Evolutionary conservation across 2,113 vertebrate genomes (phyloP).

Genomic region (Pampusana beccarii): DNA sequence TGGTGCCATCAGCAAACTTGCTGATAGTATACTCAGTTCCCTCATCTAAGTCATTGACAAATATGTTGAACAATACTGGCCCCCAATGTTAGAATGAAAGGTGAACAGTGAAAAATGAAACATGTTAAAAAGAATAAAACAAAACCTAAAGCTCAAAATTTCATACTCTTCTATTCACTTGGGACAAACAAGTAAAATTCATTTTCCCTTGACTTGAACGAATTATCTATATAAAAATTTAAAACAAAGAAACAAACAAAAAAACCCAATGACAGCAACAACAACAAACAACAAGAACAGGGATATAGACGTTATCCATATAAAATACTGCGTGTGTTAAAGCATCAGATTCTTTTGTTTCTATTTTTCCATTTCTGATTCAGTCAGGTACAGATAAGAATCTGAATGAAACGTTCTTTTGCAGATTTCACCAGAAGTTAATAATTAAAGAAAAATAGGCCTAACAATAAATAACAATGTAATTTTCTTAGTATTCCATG

Average conservation of each 20-base stretch:
- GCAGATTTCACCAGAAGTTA: background rate
- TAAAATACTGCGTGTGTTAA: background rate
- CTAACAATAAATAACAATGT: background rate
- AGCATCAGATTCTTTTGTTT: background rate
- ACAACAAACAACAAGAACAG: background rate
- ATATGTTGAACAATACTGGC: no score
- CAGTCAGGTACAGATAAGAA: background rate
- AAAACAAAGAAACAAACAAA: background rate
- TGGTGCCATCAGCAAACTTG: no score
- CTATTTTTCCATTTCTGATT: background rate
- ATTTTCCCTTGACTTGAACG: background rate
- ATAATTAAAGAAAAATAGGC: background rate
- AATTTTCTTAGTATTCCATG: background rate
- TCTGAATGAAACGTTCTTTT: background rate
- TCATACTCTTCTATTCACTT: background rate
- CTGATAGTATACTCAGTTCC: no score
- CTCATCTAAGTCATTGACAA: no score
- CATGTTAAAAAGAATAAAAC: background rate
- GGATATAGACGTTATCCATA: fast-evolving
- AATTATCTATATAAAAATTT: fast-evolving
- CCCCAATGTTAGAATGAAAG: background rate
- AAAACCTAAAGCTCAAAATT: background rate
- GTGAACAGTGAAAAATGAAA: background rate
- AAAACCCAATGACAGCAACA: no score
- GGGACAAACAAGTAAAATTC: background rate